These are phyloP conservation scores for Melanophora roralis DNA, from an alignment of 2,888 invertebrate species.

Conservation along the genomic window DNA sequence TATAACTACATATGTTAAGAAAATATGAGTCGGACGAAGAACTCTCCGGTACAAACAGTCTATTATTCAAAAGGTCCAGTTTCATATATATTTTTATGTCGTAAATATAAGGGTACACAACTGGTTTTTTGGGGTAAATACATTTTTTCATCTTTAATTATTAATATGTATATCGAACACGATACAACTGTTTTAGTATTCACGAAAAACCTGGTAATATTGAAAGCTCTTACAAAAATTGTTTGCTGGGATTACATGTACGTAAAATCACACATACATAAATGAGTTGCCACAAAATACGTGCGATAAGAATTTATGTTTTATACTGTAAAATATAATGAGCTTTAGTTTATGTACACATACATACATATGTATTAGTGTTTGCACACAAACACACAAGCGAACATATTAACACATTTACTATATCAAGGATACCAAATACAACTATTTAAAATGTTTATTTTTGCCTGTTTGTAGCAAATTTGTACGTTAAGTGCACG, in stretches of 20 bases:
- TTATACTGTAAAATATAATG: conserved; percentile 58
- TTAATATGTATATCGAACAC: too few species aligned
- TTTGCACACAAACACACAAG: neutral
- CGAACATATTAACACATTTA: neutral
- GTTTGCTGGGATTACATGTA: neutral
- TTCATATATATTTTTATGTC: too few species aligned
- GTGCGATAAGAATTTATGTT: conserved; percentile 58
- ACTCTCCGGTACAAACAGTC: too few species aligned
- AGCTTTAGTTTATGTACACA: conserved; percentile 44
- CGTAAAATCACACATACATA: neutral
- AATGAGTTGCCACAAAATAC: conserved; percentile 47
- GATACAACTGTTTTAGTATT: too few species aligned
- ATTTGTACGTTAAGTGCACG: neutral
- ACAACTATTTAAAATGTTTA: conserved; percentile 19
- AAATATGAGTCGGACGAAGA: too few species aligned
- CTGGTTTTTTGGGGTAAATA: too few species aligned
- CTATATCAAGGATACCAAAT: conserved; percentile 6
- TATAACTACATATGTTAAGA: too few species aligned
- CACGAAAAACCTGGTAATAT: neutral
- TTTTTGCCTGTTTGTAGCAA: neutral
- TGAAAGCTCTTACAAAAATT: neutral
- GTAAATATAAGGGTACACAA: too few species aligned
- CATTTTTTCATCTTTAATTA: too few species aligned
- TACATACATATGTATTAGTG: neutral
- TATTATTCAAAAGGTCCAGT: too few species aligned